Percentiles rank a stretch among this genome's conserved stretches.
Evolutionary conservation across 1,140 invertebrate species (phyloP).

Genomic region (Parapsyche elsis): DNA sequence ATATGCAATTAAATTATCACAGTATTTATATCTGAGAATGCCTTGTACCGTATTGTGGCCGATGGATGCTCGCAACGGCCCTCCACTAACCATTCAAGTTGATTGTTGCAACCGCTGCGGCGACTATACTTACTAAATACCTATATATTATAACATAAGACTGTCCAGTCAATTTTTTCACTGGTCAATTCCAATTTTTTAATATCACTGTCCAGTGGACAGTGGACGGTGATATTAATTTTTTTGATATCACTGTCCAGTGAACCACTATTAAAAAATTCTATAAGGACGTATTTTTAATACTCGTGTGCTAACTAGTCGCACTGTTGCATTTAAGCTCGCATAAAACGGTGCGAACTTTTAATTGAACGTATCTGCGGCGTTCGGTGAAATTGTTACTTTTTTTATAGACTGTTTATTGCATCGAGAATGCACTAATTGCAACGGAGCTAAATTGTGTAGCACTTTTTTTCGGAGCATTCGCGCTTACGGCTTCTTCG

Average conservation of each 20-base stretch:
- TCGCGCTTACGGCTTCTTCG: no score
- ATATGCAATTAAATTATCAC: conserved; percentile 55
- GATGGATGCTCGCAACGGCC: conserved; percentile 30
- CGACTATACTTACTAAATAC: neutral
- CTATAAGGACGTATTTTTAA: no score
- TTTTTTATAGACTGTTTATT: neutral
- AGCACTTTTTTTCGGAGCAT: neutral
- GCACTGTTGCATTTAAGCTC: no score
- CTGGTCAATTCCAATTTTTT: no score
- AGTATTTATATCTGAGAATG: conserved; percentile 53
- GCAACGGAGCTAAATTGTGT: neutral
- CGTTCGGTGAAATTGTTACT: neutral
- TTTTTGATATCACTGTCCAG: no score
- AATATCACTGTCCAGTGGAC: no score
- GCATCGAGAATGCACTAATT: conserved; percentile 14
- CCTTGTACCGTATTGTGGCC: conserved; percentile 43
- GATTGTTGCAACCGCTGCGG: conserved; percentile 29
- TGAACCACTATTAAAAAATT: no score
- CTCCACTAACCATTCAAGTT: neutral
- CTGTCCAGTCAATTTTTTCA: neutral
- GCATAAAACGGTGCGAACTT: neutral
- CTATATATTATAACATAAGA: neutral
- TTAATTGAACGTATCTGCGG: conserved; percentile 7
- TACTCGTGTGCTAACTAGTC: no score
- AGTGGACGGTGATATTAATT: no score